phyloP scores from a whole-genome alignment of 2,797 vertebrate species.

The Decapterus maruadsi region DNA sequence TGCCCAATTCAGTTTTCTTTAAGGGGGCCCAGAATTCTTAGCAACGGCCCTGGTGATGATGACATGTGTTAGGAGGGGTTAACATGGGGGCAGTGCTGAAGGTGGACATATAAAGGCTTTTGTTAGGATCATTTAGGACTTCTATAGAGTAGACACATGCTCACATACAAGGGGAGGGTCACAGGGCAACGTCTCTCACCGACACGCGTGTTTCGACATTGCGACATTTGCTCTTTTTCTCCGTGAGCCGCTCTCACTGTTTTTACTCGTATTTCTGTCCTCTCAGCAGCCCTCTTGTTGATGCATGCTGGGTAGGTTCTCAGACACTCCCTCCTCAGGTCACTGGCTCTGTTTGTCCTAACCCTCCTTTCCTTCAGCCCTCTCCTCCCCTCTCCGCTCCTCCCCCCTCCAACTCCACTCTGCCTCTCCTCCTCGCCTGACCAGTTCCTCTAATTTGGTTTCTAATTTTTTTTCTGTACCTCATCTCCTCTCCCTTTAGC shows the following conservation, averaged over 20 bases:
- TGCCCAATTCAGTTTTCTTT: too few species aligned
- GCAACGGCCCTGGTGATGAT: too few species aligned
- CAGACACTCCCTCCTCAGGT: slow-evolving; percentile 80
- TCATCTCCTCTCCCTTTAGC: slow-evolving; percentile 72
- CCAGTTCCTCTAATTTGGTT: slow-evolving; percentile 85
- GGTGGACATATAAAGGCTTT: slow-evolving; percentile 55
- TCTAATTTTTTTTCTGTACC: slow-evolving; percentile 74
- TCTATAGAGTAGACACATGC: slow-evolving; percentile 24
- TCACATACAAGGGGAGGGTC: slow-evolving; percentile 54
- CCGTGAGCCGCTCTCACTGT: slow-evolving; percentile 22
- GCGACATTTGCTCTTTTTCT: slow-evolving; percentile 9
- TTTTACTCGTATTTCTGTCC: slow-evolving; percentile 73
- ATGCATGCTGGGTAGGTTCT: slow-evolving; percentile 75
- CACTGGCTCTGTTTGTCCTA: slow-evolving; percentile 78
- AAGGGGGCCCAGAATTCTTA: too few species aligned
- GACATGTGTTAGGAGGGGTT: slow-evolving; percentile 24
- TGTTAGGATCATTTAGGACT: slow-evolving; percentile 45
- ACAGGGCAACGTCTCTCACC: slow-evolving; percentile 50
- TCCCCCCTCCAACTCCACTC: slow-evolving; percentile 56
- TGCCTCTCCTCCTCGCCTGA: slow-evolving; percentile 77
- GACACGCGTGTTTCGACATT: slow-evolving; percentile 32
- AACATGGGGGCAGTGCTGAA: slow-evolving; percentile 46
- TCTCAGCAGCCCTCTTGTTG: slow-evolving; percentile 81
- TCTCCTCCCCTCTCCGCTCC: slow-evolving; percentile 9
- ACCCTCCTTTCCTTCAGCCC: slow-evolving; percentile 64